Evolutionary conservation across 1,140 invertebrate genomes (phyloP), one percentile per base, ranked within the genome.

Genomic region (Pachypsylla venusta): DNA sequence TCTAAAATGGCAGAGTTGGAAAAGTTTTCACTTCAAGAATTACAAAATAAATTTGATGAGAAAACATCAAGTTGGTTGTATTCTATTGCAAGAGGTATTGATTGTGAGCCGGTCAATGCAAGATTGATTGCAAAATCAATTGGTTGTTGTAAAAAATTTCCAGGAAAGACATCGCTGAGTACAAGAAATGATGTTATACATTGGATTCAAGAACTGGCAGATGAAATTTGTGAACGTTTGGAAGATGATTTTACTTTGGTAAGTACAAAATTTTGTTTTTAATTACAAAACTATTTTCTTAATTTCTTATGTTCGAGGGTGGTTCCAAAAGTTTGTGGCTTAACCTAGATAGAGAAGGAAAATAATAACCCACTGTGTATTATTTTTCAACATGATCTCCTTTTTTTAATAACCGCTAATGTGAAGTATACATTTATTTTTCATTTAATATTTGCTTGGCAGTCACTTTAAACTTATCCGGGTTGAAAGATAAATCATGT

Each of bases 121-220:
- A 76, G 90, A 66, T 80, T 93, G 61, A 79, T 93, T 54, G 77
- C 89, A 1, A 96, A 97, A 71, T 96, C 91, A 28, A 93, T 98
- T 64, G 93, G 91, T 0, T 95, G 92, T 67, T 92, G 89, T 67
- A 98, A 98, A 75, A 90, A 87, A 65, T 96, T 98, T 71, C 79
- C 80, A 13, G 93, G 93, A 0, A 84, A 82, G 70, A 79, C 80
- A 61, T 80, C 82, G n/a, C 77, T 97, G 16, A 72, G 73, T 2
- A 82, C 81, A 1, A 71, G 79, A 59, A 79, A 87, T 57, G 80
- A 83, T 63, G 79, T 94, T 25, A 75, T 75, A 40, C 82, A 86
- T 67, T 96, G 93, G 93, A 70, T 93, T 0, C 73, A 71, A 25
- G 83, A 92, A 68, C 72, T 98, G 4, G 74, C 83, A 0, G 78